A percentile compares a stretch with the other conserved stretches of the same genome.
These are phyloP conservation scores for Deilephila porcellus DNA, from an alignment of 2,888 invertebrate species.

Conservation along the genomic window DNA sequence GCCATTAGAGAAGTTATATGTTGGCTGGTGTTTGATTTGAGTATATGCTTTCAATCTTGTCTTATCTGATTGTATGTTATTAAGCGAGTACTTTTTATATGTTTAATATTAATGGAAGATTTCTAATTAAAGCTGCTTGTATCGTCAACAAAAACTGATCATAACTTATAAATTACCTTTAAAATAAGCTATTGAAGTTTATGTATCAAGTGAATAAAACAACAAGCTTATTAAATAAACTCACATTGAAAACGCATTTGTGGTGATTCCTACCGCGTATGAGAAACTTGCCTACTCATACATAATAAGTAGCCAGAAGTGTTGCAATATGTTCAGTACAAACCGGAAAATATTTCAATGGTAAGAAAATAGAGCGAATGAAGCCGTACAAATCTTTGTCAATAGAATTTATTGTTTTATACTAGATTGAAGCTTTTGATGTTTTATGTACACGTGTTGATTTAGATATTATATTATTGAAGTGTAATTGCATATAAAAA, in stretches of 20 bases:
- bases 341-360: background rate
- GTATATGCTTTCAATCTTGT: constrained; percentile 8
- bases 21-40: constrained; percentile 14
- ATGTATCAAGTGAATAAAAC: background rate
- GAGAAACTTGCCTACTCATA: constrained; percentile 3
- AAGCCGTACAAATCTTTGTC: background rate
- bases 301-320: constrained; percentile 1
- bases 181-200: no score
- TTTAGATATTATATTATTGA: no score
- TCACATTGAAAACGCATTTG: background rate
- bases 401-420: no score
- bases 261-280: background rate
- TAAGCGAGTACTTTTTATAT: background rate
- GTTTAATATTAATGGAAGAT: background rate
- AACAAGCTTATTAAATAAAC: background rate
- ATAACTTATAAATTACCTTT: background rate
- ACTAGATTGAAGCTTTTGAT: no score
- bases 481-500: no score
- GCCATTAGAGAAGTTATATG: constrained; percentile 17
- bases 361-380: background rate
- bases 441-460: no score
- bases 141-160: no score
- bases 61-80: constrained; percentile 14
- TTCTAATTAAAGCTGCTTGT: background rate
- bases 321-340: background rate